phyloP scores from a whole-genome alignment of 2,797 vertebrate genomes.

The Pelodytes ibericus region DNA sequence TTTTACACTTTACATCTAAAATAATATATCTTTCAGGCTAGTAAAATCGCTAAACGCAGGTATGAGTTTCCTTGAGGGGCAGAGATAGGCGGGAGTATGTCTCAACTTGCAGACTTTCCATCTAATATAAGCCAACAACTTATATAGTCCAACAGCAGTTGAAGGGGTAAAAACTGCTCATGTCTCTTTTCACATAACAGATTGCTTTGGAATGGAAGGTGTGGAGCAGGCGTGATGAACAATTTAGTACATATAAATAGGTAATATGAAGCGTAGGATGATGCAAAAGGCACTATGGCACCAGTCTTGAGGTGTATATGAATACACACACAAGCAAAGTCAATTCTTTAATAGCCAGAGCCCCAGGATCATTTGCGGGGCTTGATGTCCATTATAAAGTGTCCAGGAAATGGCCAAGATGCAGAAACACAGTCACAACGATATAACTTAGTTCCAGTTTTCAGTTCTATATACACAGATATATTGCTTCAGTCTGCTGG shows the following conservation, averaged over 20 bases:
- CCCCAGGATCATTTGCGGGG: background rate
- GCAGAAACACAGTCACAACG: constrained; percentile 37
- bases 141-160: background rate
- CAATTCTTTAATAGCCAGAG: background rate
- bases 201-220: constrained; percentile 61
- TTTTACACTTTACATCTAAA: constrained; percentile 60
- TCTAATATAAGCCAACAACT: background rate
- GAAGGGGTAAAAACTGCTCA: background rate
- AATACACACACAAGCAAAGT: background rate
- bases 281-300: constrained; percentile 51
- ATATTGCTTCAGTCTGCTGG: constrained; percentile 70
- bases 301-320: constrained; percentile 7
- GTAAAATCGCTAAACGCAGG: constrained; percentile 55
- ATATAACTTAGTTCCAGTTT: constrained; percentile 58
- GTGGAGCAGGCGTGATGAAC: constrained; percentile 49
- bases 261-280: constrained; percentile 56
- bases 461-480: constrained; percentile 54
- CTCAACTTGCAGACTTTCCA: background rate
- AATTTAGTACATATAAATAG: constrained; percentile 32
- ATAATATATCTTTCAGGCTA: constrained; percentile 64
- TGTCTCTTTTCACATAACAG: background rate
- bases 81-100: background rate
- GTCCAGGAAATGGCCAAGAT: constrained; percentile 7
- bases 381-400: background rate
- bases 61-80: constrained; percentile 44